phyloP scores from a whole-genome alignment of 37 sponge, comb jelly and placozoan genomes.

The Chondrilla cf. caribensis region DNA sequence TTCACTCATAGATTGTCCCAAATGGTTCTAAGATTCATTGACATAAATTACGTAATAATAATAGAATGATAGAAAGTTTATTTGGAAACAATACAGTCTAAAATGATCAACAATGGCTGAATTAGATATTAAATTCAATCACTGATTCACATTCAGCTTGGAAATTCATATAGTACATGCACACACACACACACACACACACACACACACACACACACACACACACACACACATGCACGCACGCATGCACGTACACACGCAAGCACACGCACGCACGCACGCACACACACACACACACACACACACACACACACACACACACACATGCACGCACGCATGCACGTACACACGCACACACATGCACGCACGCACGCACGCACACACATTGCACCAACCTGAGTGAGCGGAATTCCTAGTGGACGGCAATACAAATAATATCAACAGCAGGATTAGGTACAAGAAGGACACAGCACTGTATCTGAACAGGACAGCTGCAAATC shows the following conservation, averaged over 20 bases:
- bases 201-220: constrained; percentile 19
- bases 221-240: background rate
- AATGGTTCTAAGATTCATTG: too few species aligned
- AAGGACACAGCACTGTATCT: constrained; percentile 70
- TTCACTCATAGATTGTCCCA: too few species aligned
- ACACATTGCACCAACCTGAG: constrained; percentile 24
- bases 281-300: constrained; percentile 4
- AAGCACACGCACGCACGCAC: background rate
- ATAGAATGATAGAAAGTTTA: too few species aligned
- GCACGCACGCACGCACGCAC: background rate
- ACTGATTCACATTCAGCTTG: too few species aligned
- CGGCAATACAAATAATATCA: constrained; percentile 48
- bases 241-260: background rate
- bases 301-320: constrained; percentile 15
- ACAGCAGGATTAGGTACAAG: constrained; percentile 53
- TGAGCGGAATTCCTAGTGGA: constrained; percentile 43
- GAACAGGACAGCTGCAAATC: constrained; percentile 56
- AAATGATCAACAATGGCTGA: too few species aligned
- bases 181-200: constrained; percentile 9
- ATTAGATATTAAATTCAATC: too few species aligned
- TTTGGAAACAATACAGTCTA: too few species aligned
- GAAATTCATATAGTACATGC: too few species aligned
- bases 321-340: constrained; percentile 1
- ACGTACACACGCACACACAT: background rate
- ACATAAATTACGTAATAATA: too few species aligned